phyloP scores from a whole-genome alignment of 2,888 invertebrate species.

The Lathronympha strigana region DNA sequence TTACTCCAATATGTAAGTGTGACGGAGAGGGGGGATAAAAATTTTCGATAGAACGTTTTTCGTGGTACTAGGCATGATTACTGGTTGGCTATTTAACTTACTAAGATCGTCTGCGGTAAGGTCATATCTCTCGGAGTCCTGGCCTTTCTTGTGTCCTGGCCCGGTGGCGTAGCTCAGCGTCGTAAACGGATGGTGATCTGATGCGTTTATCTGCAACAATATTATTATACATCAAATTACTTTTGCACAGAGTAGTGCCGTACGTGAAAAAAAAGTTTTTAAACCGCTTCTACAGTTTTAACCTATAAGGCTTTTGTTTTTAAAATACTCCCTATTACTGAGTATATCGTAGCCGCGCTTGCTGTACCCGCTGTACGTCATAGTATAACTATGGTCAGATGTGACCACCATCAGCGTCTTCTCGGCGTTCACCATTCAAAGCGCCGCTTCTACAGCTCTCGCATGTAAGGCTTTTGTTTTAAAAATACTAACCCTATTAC shows the following conservation, averaged over 20 bases:
- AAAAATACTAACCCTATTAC: too few relatives aligned
- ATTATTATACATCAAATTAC: too few relatives aligned
- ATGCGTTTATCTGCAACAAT: conserved; percentile 67
- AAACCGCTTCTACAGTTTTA: too few relatives aligned
- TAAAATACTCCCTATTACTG: conserved; percentile 58
- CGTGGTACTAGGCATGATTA: too few relatives aligned
- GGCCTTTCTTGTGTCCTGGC: conserved; percentile 80
- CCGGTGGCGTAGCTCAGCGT: conserved; percentile 91
- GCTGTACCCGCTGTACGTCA: conserved; percentile 90
- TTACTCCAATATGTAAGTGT: too few relatives aligned
- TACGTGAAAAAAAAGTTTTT: too few relatives aligned
- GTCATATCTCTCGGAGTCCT: conserved; percentile 57
- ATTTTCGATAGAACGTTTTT: too few relatives aligned
- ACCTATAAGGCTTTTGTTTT: too few relatives aligned
- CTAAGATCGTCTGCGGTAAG: conserved; percentile 64
- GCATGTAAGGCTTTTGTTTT: conserved; percentile 89
- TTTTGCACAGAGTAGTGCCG: too few relatives aligned
- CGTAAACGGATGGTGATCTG: conserved; percentile 85
- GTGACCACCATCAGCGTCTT: conserved; percentile 93
- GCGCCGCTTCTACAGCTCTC: conserved; percentile 87
- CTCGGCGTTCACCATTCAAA: conserved; percentile 83
- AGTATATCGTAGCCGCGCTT: conserved; percentile 80
- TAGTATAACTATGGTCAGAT: conserved; percentile 91
- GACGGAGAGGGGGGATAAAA: too few relatives aligned
- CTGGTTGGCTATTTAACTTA: conserved; percentile 54